Evolutionary conservation across 2,113 vertebrate genomes (phyloP), one percentile per base, ranked within the genome.

Genomic region (Osmerus eperlanus): DNA sequence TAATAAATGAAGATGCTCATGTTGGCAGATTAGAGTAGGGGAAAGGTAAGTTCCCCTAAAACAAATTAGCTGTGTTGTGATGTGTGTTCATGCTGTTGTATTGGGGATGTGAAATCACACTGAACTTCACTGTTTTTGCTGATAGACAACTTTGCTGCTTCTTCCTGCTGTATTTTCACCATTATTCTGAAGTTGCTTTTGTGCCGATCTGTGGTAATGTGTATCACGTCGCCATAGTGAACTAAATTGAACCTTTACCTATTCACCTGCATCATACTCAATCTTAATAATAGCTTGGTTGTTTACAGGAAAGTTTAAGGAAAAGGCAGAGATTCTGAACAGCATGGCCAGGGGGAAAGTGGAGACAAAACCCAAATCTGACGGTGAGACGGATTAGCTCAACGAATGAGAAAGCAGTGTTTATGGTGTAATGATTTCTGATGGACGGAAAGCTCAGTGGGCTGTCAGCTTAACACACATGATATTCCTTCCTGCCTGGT

Each of bases 241-340:
- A 5, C 41, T 47, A 18, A 18, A 56, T 8, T 56, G 55, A 56
- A 56, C 1, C 36, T 71, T 47, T 2, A 47, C 41, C 41, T 47
- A 12, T 71, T 47, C 41, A 47, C 41, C 9, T 47, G 41, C 41
- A 47, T 47, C 41, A 5, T 47, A 47, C 41, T 47, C 41, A 47
- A 47, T 47, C 41, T 47, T 47, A 47, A 47, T 47, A 47, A 47
- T 47, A 12, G 64, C 78, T 83, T 86, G 83, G 83, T 91, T 82
- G 80, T 88, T 90, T 87, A 59, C 88, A 96, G 95, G 89, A 13
- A 95, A 93, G 88, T 92, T 95, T 86, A 95, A 92, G 86, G 94
- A 96, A 72, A 95, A 91, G 77, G 93, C 92, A 75, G 91, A 93
- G 73, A 86, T 87, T 62, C 84, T 96, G 89, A 94, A 90, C 86